Evolutionary conservation across 1,140 invertebrate genomes (phyloP), one percentile per base, ranked within the genome.

Genomic region (Solenopsis fugax): DNA sequence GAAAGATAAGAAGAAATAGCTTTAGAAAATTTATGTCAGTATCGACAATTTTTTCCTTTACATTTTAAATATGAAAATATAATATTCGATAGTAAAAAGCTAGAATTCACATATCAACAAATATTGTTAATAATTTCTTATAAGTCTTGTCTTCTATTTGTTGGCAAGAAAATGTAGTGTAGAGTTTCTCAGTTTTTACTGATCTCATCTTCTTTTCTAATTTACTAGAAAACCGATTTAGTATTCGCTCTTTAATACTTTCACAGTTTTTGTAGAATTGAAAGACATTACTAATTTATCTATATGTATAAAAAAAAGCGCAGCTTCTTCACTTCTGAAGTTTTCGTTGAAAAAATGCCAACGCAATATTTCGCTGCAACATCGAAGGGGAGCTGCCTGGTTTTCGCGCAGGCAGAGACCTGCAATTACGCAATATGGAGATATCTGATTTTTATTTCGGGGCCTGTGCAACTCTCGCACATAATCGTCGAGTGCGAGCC

Each of bases 391-490:
- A 71, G 18, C 18, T 18, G n/a, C 18, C 24, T 2, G 52, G 18
- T 56, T 45, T 37, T 24, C 18, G 9, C 18, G 2, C 37, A 12
- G 3, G 7, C 9, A 16, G 7, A n/a, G 7, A 2, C 12, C 24
- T 45, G 41, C 6, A 3, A 48, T 82, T 72, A 58, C 67, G 34
- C 41, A 82, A 72, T 34, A 48, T 60, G 10, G 48, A 80, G 13
- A 82, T 58, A 56, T 45, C 18, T 45, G 18, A 82, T 72, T 60
- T 82, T 82, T 72, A 82, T 82, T 73, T 82, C 24, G 41, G 16
- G 16, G 6, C 3, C 37, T 56, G 16, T 56, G 16, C 34, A 56
- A 72, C 64, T 71, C 64, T 12, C 18, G 45, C 54, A 4, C 4
- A 16, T 62, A 60, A 84, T 60, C 5, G 41, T n/a, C 52, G 18